Conservation (phyloP, 1,140 invertebrate genomes). For the Pogonus chalceus region DNA sequence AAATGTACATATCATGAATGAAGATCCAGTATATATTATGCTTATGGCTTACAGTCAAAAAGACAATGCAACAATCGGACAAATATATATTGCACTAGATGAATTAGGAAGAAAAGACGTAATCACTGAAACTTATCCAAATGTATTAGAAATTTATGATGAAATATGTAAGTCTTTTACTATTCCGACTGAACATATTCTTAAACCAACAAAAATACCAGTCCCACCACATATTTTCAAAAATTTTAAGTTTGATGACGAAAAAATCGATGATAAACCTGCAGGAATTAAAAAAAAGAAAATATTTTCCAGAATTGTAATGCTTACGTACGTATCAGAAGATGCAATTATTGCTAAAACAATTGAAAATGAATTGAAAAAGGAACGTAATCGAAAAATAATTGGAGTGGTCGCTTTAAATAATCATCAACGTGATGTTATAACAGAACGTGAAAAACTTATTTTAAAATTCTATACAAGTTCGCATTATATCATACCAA, state of each 20-base stretch:
- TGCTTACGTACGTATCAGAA: neutral
- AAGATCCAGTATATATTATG: neutral
- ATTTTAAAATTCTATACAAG: neutral
- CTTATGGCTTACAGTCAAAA: neutral
- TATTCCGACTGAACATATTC: neutral
- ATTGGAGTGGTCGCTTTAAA: neutral
- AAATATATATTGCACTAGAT: neutral
- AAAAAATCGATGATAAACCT: neutral
- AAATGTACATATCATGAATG: neutral
- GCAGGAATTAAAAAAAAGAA: neutral
- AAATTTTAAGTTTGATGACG: neutral
- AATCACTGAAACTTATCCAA: neutral
- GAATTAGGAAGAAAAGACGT: neutral
- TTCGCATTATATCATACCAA: neutral
- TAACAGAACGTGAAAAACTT: neutral
- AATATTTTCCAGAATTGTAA: neutral
- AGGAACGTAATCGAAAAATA: neutral
- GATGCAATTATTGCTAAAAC: neutral
- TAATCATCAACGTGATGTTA: neutral
- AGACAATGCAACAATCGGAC: neutral
- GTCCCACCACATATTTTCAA: neutral
- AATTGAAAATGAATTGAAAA: neutral
- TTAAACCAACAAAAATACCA: neutral
- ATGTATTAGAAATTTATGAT: neutral
- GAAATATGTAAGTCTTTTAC: neutral